These are phyloP conservation scores for Panonychus citri DNA, from an alignment of 1,140 invertebrate genomes.

Conservation along the genomic window DNA sequence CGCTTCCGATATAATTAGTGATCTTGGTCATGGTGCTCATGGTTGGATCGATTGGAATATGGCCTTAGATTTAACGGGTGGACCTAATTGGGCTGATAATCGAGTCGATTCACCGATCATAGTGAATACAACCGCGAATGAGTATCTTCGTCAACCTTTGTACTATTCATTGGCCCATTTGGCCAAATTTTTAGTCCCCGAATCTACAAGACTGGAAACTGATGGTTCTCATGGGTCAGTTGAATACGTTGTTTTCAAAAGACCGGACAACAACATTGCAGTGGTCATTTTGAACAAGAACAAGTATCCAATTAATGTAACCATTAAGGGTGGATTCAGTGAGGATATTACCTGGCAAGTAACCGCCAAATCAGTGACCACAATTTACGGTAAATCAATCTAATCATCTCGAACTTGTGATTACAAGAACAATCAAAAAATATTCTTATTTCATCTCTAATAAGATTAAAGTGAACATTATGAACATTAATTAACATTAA, in stretches of 20 bases:
- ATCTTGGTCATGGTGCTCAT: conserved; percentile 21
- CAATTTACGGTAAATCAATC: too few relatives aligned
- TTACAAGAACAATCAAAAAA: too few relatives aligned
- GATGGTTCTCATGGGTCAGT: neutral
- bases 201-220: neutral
- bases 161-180: conserved; percentile 31
- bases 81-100: conserved; percentile 28
- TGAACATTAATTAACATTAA: too few relatives aligned
- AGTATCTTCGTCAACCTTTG: conserved; percentile 32
- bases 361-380: too few relatives aligned
- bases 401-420: too few relatives aligned
- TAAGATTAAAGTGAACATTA: too few relatives aligned
- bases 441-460: too few relatives aligned
- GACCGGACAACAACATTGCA: neutral
- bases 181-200: conserved; percentile 12
- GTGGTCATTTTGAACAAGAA: neutral
- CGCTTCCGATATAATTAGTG: conserved; percentile 15
- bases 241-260: neutral
- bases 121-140: conserved; percentile 19
- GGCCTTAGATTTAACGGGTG: conserved; percentile 24
- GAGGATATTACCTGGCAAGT: too few relatives aligned
- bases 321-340: neutral
- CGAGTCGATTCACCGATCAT: conserved; percentile 27
- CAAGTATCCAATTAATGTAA: neutral
- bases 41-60: conserved; percentile 31